Percentiles rank a stretch among this genome's conserved stretches.
phyloP scores from a whole-genome alignment of 2,113 vertebrate genomes.

The Rostratula benghalensis region DNA sequence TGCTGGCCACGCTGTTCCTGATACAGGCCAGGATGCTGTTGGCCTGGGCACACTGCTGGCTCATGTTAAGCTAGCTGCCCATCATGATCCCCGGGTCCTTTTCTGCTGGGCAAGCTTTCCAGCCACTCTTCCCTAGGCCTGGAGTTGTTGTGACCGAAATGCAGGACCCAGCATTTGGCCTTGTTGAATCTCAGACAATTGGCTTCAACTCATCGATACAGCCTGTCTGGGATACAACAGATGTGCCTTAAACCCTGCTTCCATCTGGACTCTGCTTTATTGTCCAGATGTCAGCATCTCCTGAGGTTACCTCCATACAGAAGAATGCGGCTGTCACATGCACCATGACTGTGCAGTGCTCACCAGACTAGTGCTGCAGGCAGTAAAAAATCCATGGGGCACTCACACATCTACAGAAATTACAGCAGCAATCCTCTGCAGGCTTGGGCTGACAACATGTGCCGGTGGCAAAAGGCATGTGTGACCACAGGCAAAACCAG shows the following conservation, averaged over 20 bases:
- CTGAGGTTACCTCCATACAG: not conserved
- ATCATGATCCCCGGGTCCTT: no score
- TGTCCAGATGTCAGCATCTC: not conserved
- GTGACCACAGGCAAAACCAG: not conserved
- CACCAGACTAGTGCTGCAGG: not conserved
- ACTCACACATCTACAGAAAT: not conserved
- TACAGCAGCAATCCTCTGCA: not conserved
- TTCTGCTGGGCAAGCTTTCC: no score
- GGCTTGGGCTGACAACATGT: not conserved
- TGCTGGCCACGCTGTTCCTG: no score
- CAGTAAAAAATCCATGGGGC: not conserved
- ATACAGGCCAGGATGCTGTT: no score
- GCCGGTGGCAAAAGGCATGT: rapidly evolving
- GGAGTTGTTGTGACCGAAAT: no score
- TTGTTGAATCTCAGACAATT: no score
- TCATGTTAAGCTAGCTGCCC: no score
- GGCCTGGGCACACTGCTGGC: no score
- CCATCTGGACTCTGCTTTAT: not conserved
- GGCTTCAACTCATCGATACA: no score
- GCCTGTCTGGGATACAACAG: not conserved
- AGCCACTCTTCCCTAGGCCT: no score
- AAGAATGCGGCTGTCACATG: not conserved
- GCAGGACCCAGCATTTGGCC: no score
- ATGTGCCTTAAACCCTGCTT: not conserved
- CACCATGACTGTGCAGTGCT: rapidly evolving